These are phyloP conservation scores for Leptobrachium ailaonicum DNA, from an alignment of 2,113 vertebrate species.

Conservation along the genomic window DNA sequence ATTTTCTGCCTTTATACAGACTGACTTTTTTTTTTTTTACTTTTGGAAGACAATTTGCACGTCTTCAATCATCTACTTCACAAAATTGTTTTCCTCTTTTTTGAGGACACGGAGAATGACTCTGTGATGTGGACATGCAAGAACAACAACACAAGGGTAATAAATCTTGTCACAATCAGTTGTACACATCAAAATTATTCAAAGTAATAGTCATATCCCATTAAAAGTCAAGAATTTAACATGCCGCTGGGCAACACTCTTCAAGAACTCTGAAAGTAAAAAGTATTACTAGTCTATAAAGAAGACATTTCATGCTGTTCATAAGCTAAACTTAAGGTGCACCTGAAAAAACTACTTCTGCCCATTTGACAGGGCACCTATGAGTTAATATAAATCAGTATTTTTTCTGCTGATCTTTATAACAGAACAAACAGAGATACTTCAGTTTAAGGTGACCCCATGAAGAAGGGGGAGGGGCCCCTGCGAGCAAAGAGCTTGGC, in stretches of 20 bases:
- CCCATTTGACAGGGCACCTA: too few relatives aligned
- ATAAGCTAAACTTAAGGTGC: too few relatives aligned
- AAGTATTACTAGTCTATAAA: neutral
- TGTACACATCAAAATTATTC: conserved; percentile 39
- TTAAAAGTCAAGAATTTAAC: conserved; percentile 33
- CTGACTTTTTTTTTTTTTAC: conserved; percentile 14
- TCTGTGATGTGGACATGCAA: conserved; percentile 28
- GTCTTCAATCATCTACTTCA: conserved; percentile 32
- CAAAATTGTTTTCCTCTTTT: conserved; percentile 8
- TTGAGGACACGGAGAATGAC: conserved; percentile 30
- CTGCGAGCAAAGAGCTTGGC: too few relatives aligned
- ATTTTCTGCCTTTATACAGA: neutral
- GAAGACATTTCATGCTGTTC: too few relatives aligned
- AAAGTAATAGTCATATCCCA: conserved; percentile 27
- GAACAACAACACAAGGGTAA: conserved; percentile 35
- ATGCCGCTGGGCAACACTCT: conserved; percentile 21
- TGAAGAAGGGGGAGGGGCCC: too few relatives aligned
- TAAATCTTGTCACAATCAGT: conserved; percentile 41
- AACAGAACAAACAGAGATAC: too few relatives aligned
- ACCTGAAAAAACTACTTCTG: too few relatives aligned
- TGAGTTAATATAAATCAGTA: too few relatives aligned
- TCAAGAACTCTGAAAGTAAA: conserved; percentile 24
- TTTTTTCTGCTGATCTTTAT: too few relatives aligned
- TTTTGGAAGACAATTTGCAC: neutral
- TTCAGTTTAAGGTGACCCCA: too few relatives aligned